Conservation (phyloP, 2,797 vertebrate genomes). For the Chromobotia macracanthus region DNA sequence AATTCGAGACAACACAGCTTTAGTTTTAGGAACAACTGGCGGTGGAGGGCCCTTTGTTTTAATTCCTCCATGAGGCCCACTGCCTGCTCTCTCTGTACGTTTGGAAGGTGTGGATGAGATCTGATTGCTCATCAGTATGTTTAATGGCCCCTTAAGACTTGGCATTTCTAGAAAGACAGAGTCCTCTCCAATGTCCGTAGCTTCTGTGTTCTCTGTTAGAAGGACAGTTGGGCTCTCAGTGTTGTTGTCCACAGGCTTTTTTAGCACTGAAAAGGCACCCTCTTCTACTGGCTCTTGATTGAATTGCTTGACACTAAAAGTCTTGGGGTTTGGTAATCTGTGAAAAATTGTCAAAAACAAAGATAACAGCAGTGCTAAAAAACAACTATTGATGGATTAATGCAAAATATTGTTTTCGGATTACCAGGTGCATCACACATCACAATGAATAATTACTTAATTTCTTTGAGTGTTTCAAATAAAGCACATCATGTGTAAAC, state of each 20-base stretch:
- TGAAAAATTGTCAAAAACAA: constrained; percentile 21
- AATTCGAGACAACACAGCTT: constrained; percentile 61
- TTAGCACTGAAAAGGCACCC: constrained; percentile 75
- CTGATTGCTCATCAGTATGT: constrained; percentile 47
- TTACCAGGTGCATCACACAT: constrained; percentile 2
- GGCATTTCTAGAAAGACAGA: constrained; percentile 67
- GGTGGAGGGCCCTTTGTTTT: constrained; percentile 64
- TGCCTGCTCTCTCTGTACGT: constrained; percentile 58
- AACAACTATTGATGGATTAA: constrained; percentile 8
- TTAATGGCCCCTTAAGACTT: constrained; percentile 60
- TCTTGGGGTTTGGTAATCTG: constrained; percentile 66
- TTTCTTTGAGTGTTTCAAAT: background rate
- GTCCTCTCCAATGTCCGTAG: constrained; percentile 75
- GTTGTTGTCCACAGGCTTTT: constrained; percentile 67
- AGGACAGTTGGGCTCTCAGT: constrained; percentile 55
- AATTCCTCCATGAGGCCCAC: constrained; percentile 46
- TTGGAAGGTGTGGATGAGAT: constrained; percentile 58
- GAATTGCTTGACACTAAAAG: constrained; percentile 59
- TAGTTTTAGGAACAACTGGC: constrained; percentile 63
- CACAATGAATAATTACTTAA: background rate
- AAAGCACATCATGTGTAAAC: background rate
- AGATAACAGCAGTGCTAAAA: constrained; percentile 15
- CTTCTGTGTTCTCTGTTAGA: constrained; percentile 65
- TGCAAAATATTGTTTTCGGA: background rate
- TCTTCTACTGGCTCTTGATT: constrained; percentile 73